Percentiles rank a stretch among this genome's conserved stretches.
phyloP scores from a whole-genome alignment of 2,888 invertebrate species.

The Cacoxenus indagator region DNA sequence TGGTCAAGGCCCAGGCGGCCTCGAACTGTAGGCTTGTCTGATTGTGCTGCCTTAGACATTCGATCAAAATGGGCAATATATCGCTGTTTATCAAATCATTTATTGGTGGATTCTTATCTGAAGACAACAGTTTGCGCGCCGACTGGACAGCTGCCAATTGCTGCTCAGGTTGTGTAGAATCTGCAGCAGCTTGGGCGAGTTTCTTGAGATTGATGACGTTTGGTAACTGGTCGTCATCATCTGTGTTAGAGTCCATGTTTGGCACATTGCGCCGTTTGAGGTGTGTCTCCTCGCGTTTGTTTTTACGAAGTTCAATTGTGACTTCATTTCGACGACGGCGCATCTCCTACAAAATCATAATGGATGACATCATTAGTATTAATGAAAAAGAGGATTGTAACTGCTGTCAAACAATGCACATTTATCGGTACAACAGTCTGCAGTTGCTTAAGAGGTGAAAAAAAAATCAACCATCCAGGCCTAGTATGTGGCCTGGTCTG shows the following conservation, averaged over 20 bases:
- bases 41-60: conserved; percentile 88
- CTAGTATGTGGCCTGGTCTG: background rate
- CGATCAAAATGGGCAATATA: conserved; percentile 93
- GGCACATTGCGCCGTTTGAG: conserved; percentile 97
- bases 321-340: conserved; percentile 96
- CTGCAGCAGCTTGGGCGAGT: conserved; percentile 88
- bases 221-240: conserved; percentile 82
- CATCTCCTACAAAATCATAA: conserved; percentile 82
- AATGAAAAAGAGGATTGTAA: background rate
- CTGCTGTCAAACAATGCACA: background rate
- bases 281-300: conserved; percentile 96
- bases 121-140: conserved; percentile 94
- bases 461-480: background rate
- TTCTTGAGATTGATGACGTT: conserved; percentile 81
- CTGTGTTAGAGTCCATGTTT: conserved; percentile 82
- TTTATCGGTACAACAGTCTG: background rate
- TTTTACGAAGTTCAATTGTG: conserved; percentile 96
- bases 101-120: conserved; percentile 98
- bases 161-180: conserved; percentile 81
- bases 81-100: conserved; percentile 94
- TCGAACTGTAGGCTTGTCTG: conserved; percentile 95
- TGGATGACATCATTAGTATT: background rate
- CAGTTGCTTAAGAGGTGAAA: background rate
- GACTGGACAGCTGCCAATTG: conserved; percentile 95
- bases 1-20: conserved; percentile 97